Base-by-base conservation (phyloP, 1,140 invertebrate genomes). In the Leptonema lineaticorne region DNA sequence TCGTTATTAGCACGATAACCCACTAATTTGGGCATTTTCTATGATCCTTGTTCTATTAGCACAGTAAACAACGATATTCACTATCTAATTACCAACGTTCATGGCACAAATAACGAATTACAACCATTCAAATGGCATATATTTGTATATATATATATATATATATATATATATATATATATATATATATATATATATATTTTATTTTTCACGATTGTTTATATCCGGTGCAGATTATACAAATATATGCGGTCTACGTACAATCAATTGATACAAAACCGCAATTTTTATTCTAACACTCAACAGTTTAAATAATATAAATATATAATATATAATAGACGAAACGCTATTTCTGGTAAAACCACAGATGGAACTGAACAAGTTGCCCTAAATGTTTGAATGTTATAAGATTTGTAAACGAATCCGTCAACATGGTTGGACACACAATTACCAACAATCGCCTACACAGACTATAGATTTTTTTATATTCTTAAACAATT, bases 1-100 rank as follows among this genome's bases (percentile, higher is more conserved):
- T 75, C 76, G 66, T 73, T 70, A 65, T 70, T 72, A 22, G 63
- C 60, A 28, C 74, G 73, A 57, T 75, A 76, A 26, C 70, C 74
- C 5, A 73, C 63, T 30, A 77, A 68, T 37, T 75, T 75, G 29
- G 75, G 74, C 76, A 77, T 77, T 46, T 63, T 72, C 16, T 56
- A 53, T 50, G 58, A 6, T 41, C 14, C 37, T 11, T 16, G 16
- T 20, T 20, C 16, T 16, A 41, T 16, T 14, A 4, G 37, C 37
- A 41, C 9, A 41, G 37, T 16, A 41, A 14, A 2, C 3, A 14
- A 33, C 30, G 30, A 33, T 7, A 20, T 7, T 22, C 11, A 53
- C 2, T 16, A 6, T 16, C 48, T 2, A 20, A 26, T 2, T 26
- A 53, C 2, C 2, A 6, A 53, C n/a, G n/a, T n/a, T n/a, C n/a